Base-by-base conservation (phyloP, 2,888 invertebrate species). In the Apantesis nais region DNA sequence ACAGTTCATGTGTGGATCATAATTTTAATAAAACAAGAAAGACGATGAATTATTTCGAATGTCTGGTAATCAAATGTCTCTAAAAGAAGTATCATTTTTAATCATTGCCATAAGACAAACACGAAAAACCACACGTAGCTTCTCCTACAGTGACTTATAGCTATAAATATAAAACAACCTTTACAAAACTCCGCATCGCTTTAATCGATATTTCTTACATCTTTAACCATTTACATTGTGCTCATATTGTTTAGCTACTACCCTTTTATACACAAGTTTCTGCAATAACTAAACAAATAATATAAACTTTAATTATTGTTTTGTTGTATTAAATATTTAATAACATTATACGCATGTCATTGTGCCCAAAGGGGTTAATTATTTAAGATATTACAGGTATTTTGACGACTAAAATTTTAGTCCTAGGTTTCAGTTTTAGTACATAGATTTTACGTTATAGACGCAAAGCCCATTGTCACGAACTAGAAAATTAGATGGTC, bases 151-250 rank as follows among this genome's bases (percentile, higher is more conserved):
- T 22, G 22, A 25, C 60, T 5, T 22, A 58, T 67, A 67, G 67
- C 61, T 61, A 25, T 29, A 61, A 61, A 61, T 67, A 67, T 22
- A 44, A 16, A 31, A 48, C 60, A 31, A 34, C 31, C 61, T 61
- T 67, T 48, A 60, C n/a, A 44, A 29, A 67, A 61, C 66, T 16
- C 60, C n/a, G n/a, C n/a, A 66, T 25, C 22, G 58, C 41, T 66
- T 31, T 22, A 63, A 63, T 39, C 37, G 39, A 60, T 41, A 60
- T 29, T 66, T 58, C 55, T 39, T 37, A 39, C 58, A 39, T 66
- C 39, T 58, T 58, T 25, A 29, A 66, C 66, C 34, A 61, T 31
- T 48, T 62, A 62, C 34, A 68, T 37, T 31, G 34, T 64, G 19
- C 31, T 39, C 12, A 25, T 19, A 29, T 58, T 62, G 29, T 25